These are phyloP conservation scores for Lycaena phlaeas DNA, from an alignment of 2,888 invertebrate species.

Conservation along the genomic window DNA sequence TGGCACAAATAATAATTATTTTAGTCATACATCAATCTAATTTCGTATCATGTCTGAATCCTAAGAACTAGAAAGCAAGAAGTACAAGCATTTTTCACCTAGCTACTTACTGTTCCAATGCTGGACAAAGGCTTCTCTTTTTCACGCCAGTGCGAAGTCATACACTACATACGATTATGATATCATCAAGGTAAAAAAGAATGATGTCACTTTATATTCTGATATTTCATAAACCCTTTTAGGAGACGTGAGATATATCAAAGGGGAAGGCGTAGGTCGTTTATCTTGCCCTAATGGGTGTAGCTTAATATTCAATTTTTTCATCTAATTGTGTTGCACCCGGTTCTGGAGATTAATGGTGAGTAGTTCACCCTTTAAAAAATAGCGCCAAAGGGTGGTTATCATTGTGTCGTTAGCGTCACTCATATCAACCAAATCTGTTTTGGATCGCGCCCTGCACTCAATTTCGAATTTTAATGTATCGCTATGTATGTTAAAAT, in stretches of 20 bases:
- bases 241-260: conserved; percentile 4
- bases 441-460: conserved; percentile 29
- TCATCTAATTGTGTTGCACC: conserved; percentile 36
- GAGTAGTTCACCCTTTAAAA: conserved; percentile 38
- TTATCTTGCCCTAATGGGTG: conserved; percentile 33
- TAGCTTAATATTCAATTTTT: conserved; percentile 44
- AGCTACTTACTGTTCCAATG: no score
- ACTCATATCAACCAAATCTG: conserved; percentile 52
- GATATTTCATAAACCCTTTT: conserved; percentile 2
- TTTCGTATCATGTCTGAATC: no score
- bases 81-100: no score
- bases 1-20: no score
- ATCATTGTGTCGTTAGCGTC: conserved; percentile 61
- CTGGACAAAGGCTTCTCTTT: no score
- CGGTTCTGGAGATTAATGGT: conserved; percentile 46
- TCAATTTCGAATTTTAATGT: conserved; percentile 27
- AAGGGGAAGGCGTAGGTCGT: conserved; percentile 20
- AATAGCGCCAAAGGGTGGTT: conserved; percentile 48
- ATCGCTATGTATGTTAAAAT: conserved; percentile 12
- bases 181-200: no score
- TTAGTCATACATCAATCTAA: no score
- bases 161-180: no score
- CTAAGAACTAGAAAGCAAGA: no score
- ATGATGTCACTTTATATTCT: no score
- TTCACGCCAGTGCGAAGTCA: no score